These are phyloP conservation scores for Aphidius gifuensis DNA, from an alignment of 1,140 invertebrate genomes.

Conservation along the genomic window DNA sequence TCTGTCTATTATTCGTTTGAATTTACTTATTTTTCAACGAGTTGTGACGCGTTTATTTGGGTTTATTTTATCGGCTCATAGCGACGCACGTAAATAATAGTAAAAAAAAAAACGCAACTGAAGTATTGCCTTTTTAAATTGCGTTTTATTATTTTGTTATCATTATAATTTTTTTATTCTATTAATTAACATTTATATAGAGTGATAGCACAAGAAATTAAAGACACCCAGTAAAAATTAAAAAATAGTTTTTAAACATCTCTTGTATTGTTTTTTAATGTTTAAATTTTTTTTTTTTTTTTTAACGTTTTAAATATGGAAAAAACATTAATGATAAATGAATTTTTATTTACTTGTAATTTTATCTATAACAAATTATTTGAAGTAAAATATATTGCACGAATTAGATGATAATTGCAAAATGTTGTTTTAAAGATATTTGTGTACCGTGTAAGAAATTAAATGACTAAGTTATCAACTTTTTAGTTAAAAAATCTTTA, in stretches of 20 bases:
- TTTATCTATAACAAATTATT: slow-evolving; percentile 32
- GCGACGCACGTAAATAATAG: slow-evolving; percentile 42
- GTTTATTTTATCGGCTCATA: slow-evolving; percentile 43
- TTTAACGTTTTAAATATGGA: not conserved
- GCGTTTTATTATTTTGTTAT: not conserved
- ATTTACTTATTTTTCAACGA: slow-evolving; percentile 2
- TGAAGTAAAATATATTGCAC: slow-evolving; percentile 9
- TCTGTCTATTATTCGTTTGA: not conserved
- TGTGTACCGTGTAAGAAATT: no score
- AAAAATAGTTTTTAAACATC: slow-evolving; percentile 19
- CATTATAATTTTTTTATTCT: slow-evolving; percentile 11
- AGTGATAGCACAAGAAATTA: slow-evolving; percentile 16
- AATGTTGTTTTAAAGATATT: no score
- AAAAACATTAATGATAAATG: slow-evolving; percentile 21
- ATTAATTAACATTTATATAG: slow-evolving; percentile 11
- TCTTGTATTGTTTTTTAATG: not conserved
- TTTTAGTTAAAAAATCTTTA: no score
- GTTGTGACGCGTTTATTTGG: slow-evolving; percentile 35
- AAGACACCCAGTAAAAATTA: slow-evolving; percentile 19
- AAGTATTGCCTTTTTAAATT: slow-evolving; percentile 12
- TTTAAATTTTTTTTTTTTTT: slow-evolving; percentile 16
- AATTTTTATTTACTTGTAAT: slow-evolving; percentile 23
- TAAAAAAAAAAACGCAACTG: slow-evolving; percentile 17
- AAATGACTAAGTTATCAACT: no score
- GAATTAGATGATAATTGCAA: no score